Evolutionary conservation across 2,888 invertebrate species (phyloP), one percentile per base, ranked within the genome.

Genomic region (Acheta domesticus): DNA sequence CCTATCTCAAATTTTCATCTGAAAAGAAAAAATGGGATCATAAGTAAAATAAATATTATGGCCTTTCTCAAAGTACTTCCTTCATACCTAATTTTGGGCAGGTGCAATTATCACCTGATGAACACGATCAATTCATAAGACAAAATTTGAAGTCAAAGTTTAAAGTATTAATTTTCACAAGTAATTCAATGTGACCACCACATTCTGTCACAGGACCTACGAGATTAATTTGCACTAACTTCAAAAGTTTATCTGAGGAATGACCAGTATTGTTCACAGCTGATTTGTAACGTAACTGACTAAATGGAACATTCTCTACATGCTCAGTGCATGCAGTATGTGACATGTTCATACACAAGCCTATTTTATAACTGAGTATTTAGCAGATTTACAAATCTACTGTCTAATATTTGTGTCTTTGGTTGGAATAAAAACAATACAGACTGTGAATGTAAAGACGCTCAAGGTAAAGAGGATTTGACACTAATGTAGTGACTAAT

Each of bases 251-350:
- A 62, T n/a, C 16, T 62, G 62, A 62, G 62, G 1, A 62, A 62
- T 62, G 62, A 62, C 62, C 62, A 62, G 62, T 62, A 62, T 62
- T 62, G 62, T 62, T 62, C 62, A 62, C 62, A 62, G 62, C 62
- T 62, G 62, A 62, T 62, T 62, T 62, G 62, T 62, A 62, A 62
- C 62, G 5, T n/a, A 62, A 62, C 36, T 62, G 62, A 62, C 62
- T 62, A 62, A 62, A 62, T 4, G n/a, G 62, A 62, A 62, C n/a
- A 62, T 62, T 62, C 16, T 11, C n/a, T 62, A n/a, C 14, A 62
- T 14, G 14, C n/a, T 14, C 16, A 62, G 62, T 14, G 62, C 62
- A 62, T 14, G 62, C 62, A 62, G 62, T 19, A 16, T 19, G n/a
- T n/a, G 62, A 11, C 62, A 62, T 62, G n/a, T 19, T 62, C 62